Evolutionary conservation across 2,113 vertebrate species (phyloP).

Genomic region (Athene noctua): DNA sequence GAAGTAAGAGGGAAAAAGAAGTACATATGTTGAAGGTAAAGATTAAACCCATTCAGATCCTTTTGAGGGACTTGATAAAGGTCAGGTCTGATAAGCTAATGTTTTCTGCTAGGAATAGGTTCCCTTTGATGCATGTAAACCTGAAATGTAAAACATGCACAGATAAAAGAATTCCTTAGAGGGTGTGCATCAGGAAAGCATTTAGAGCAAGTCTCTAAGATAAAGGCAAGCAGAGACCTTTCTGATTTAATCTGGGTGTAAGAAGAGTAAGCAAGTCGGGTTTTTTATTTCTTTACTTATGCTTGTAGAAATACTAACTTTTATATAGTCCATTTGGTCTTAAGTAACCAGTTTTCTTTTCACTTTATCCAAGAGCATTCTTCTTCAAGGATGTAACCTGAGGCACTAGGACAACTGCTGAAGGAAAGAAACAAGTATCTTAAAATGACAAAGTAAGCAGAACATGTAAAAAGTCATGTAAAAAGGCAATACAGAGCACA

Average conservation of each 20-base stretch:
- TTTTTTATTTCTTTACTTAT: neutral
- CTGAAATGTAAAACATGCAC: neutral
- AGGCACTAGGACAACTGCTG: neutral
- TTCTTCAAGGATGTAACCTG: neutral
- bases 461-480: neutral
- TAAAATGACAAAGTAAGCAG: neutral
- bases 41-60: neutral
- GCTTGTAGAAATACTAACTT: neutral
- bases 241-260: neutral
- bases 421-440: neutral
- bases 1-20: neutral
- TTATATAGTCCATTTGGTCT: neutral
- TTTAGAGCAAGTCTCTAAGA: neutral
- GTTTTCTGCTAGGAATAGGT: neutral
- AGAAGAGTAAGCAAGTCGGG: neutral
- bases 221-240: neutral
- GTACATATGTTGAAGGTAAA: constrained; percentile 3
- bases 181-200: neutral
- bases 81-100: neutral
- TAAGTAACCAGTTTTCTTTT: neutral
- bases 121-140: constrained; percentile 24
- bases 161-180: constrained; percentile 24
- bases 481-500: neutral
- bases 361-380: neutral
- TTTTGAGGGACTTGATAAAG: constrained; percentile 3